These are phyloP conservation scores for Macropodus opercularis DNA, from an alignment of 2,797 vertebrate genomes.

Conservation along the genomic window DNA sequence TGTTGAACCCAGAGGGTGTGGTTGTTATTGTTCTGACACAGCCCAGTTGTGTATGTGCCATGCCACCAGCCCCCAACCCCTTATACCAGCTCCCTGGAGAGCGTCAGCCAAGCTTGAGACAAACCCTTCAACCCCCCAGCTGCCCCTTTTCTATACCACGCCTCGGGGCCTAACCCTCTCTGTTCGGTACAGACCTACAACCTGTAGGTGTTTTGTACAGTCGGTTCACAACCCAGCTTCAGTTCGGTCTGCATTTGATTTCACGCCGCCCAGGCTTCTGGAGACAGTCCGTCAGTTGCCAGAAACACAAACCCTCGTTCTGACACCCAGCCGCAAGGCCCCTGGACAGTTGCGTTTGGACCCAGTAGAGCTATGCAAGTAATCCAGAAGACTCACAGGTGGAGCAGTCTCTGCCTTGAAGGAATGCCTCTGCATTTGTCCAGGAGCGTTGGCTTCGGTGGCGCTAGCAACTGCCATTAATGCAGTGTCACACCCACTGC, in stretches of 20 bases:
- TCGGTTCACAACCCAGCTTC: no score
- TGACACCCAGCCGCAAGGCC: conserved; percentile 43
- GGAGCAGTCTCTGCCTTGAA: conserved; percentile 63
- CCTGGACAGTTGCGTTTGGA: conserved; percentile 69
- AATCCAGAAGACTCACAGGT: conserved; percentile 63
- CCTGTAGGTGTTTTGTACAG: conserved; percentile 11
- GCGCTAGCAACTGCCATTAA: conserved; percentile 41
- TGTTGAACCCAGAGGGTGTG: conserved; percentile 64
- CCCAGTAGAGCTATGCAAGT: conserved; percentile 55
- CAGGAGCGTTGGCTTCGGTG: conserved; percentile 8
- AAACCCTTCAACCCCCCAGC: conserved; percentile 52
- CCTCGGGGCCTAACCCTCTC: conserved; percentile 26
- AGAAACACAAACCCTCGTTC: conserved; percentile 45
- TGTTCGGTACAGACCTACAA: conserved; percentile 6
- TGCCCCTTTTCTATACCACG: conserved; percentile 36
- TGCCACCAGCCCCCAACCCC: conserved; percentile 41
- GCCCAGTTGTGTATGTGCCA: conserved; percentile 56
- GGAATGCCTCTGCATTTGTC: conserved; percentile 42
- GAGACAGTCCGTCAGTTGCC: conserved; percentile 44
- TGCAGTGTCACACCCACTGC: not conserved
- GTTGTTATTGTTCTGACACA: conserved; percentile 63
- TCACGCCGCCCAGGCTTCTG: not conserved
- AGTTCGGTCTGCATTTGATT: conserved; percentile 24
- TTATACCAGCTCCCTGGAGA: conserved; percentile 60
- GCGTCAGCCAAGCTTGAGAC: conserved; percentile 37